These are phyloP conservation scores for Umimayanthus chanpuru DNA, from an alignment of 92 coral and sea anemone genomes.

Conservation along the genomic window DNA sequence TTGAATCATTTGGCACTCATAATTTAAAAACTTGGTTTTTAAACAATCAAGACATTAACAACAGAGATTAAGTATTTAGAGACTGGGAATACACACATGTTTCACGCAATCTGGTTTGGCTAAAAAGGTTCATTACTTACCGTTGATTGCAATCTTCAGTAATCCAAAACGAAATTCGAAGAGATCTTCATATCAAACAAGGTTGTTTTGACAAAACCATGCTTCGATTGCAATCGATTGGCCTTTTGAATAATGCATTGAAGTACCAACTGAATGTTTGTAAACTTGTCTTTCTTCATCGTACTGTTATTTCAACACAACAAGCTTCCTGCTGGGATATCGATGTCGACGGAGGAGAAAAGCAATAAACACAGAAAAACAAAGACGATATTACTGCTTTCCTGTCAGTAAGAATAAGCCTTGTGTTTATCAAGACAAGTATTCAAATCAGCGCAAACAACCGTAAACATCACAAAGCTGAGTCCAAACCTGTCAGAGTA, in stretches of 20 bases:
- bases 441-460: background rate
- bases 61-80: constrained; percentile 5
- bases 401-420: background rate
- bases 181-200: background rate
- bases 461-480: background rate
- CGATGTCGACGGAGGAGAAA: background rate
- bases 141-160: background rate
- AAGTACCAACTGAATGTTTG: background rate
- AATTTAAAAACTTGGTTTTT: background rate
- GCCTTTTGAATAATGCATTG: constrained; percentile 27
- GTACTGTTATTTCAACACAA: background rate
- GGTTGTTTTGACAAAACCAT: background rate
- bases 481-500: constrained; percentile 30
- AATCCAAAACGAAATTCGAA: constrained; percentile 12
- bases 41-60: background rate
- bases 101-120: background rate
- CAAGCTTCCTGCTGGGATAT: background rate
- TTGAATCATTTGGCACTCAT: background rate
- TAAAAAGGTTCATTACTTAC: constrained; percentile 9
- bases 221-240: constrained; percentile 12
- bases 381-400: background rate
- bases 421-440: background rate
- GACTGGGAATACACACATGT: background rate
- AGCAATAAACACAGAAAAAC: background rate
- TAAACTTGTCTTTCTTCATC: constrained; percentile 14